Evolutionary conservation across 2,797 vertebrate genomes (phyloP), one percentile per base, ranked within the genome.

Genomic region (Mionectes olivaceus): DNA sequence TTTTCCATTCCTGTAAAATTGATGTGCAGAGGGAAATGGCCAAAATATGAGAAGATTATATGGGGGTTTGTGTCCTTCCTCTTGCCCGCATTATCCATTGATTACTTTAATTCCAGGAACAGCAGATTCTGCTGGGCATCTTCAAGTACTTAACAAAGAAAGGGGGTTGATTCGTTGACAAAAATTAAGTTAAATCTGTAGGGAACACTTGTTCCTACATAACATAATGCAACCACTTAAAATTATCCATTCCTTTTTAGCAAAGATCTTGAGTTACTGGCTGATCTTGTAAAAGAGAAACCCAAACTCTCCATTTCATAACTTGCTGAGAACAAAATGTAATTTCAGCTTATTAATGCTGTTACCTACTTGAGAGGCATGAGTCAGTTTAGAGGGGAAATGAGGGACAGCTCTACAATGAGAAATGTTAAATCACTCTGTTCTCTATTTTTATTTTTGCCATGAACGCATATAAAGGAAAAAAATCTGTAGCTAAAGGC

Each of bases 31-130:
- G 30, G 19, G 32, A 87, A 93, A 73, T 4, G 13, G 37, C 32
- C 84, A 64, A 84, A 89, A 69, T 64, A 41, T 8, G 41, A 84
- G 67, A 55, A 8, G 3, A 70, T 57, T 5, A 37, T 35, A 23
- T 53, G 37, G 5, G 1, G 2, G 24, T 35, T 83, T 79, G 64
- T 21, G 9, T 32, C 35, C 68, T 77, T 75, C n/a, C 16, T 93
- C 41, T 75, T 78, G 60, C 39, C 30, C 5, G 13, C 13, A 7
- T 78, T 63, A 71, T 52, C 25, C 64, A 55, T 74, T 61, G 47
- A 69, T 91, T 87, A n/a, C 35, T 92, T 35, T 44, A 90, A 81
- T 89, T 87, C 79, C 44, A 63, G 78, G 60, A 91, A 60, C 33
- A 83, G 39, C 25, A 79, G 37, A 33, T 82, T 83, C 43, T 96